phyloP scores from a whole-genome alignment of 2,797 vertebrate species.

The Sebastes elongatus region DNA sequence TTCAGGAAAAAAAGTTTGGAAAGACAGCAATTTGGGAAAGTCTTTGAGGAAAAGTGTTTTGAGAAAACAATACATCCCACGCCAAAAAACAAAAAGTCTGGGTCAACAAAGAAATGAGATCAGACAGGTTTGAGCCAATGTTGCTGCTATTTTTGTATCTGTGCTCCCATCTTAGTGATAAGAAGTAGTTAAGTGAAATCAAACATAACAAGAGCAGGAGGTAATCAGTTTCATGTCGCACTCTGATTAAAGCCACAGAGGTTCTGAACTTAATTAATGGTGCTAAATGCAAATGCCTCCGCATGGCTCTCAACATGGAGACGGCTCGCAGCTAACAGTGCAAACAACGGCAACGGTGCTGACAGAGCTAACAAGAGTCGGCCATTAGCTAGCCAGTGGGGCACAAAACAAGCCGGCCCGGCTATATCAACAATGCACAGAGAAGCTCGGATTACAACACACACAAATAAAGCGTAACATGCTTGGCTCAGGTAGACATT shows the following conservation, averaged over 20 bases:
- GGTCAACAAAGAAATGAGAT: slow-evolving; percentile 28
- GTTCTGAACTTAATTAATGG: background rate
- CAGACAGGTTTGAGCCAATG: background rate
- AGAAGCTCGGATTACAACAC: background rate
- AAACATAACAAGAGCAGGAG: background rate
- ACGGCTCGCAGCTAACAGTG: background rate
- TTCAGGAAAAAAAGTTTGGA: slow-evolving; percentile 41
- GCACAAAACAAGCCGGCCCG: background rate
- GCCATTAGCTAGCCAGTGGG: too few relatives aligned
- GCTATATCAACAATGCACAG: background rate
- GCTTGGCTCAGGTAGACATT: background rate
- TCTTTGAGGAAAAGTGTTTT: slow-evolving; percentile 56
- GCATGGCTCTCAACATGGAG: background rate
- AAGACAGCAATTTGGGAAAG: slow-evolving; percentile 50
- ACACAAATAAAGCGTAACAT: background rate
- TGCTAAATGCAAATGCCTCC: background rate
- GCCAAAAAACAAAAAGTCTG: slow-evolving; percentile 36
- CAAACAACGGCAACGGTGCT: background rate
- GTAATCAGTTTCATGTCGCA: background rate
- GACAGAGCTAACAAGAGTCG: background rate
- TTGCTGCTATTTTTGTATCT: slow-evolving; percentile 10
- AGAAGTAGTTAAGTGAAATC: background rate
- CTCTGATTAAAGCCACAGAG: background rate
- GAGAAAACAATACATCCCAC: slow-evolving; percentile 23
- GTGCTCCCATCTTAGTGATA: background rate